Evolutionary conservation across 2,888 invertebrate genomes (phyloP), one percentile per base, ranked within the genome.

Genomic region (Watsonalla cultraria): DNA sequence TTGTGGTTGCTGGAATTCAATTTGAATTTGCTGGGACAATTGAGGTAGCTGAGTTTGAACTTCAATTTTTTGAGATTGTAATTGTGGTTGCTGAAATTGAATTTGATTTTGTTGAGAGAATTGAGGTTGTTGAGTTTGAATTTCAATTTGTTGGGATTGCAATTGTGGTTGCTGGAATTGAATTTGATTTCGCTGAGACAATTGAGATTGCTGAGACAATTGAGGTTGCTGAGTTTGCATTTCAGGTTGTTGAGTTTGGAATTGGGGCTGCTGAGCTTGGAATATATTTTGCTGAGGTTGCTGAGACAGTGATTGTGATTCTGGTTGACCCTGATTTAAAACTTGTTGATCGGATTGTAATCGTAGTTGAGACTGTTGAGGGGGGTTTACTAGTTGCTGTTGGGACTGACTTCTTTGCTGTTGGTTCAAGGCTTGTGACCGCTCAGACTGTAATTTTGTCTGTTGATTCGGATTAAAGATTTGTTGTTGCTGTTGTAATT

Each of bases 121-220:
- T 8, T 37, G 37, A 11, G 11, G 8, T 42, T 42, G 42, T 5
- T 7, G 15, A 24, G 46, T 11, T 33, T 47, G 46, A 47, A 55
- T 50, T 50, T 62, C 64, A 49, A 55, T 5, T 51, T 55, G 57
- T 45, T 61, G 59, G 13, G 51, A 47, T 34, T 47, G 34, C 33
- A 33, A 47, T 34, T 34, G 47, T 33, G 47, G n/a, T 14, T 57
- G 53, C 8, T 57, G 55, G 7, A 53, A 58, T 49, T 48, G 48
- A 13, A 34, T 35, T 48, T 48, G 37, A 8, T 8, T 11, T 42
- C 11, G 42, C 8, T 5, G 11, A 8, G 37, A 8, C 1, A 8
- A 37, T 8, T 4, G 37, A 7, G 7, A 5, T 37, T 37, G 37
- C 8, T 37, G 37, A 37, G n/a, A n/a, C 6, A 9, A 11, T 46